A percentile compares a stretch with the other conserved stretches of the same genome.
These are phyloP conservation scores for Plagiodera versicolora DNA, from an alignment of 2,888 invertebrate species.

Conservation along the genomic window DNA sequence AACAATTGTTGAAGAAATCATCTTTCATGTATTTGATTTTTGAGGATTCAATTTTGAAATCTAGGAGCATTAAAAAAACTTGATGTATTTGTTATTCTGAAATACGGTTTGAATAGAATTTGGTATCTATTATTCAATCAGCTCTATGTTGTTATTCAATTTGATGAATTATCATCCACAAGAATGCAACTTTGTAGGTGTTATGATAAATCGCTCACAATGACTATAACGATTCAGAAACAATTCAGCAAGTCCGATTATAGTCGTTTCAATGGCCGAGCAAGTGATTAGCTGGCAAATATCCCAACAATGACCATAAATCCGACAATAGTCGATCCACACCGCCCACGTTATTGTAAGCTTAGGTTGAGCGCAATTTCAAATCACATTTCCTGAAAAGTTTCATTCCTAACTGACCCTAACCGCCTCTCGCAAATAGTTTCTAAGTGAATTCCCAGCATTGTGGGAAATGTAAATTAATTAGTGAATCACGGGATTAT, in stretches of 20 bases:
- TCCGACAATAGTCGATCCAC: conserved; percentile 17
- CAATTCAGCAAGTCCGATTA: not conserved
- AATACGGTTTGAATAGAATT: no score
- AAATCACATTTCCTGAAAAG: conserved; percentile 30
- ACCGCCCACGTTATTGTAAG: conserved; percentile 25
- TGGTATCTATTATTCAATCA: no score
- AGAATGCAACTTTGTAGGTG: not conserved
- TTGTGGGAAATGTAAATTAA: conserved; percentile 34
- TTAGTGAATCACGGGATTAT: conserved; percentile 27
- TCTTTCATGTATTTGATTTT: no score
- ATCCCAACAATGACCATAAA: conserved; percentile 17
- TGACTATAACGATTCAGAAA: not conserved
- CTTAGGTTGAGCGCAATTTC: conserved; percentile 19
- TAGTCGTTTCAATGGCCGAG: not conserved
- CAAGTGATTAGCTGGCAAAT: not conserved
- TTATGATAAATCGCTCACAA: not conserved
- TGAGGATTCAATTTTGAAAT: no score
- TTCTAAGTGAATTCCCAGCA: conserved; percentile 28
- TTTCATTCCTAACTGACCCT: conserved; percentile 30
- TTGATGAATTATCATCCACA: no score
- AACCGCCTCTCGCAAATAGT: conserved; percentile 31
- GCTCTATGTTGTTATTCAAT: no score
- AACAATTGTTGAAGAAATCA: no score
- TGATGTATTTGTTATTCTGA: no score
- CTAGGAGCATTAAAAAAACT: no score